Evolutionary conservation across 2,797 vertebrate species (phyloP).

Genomic region (Hemitrygon akajei): DNA sequence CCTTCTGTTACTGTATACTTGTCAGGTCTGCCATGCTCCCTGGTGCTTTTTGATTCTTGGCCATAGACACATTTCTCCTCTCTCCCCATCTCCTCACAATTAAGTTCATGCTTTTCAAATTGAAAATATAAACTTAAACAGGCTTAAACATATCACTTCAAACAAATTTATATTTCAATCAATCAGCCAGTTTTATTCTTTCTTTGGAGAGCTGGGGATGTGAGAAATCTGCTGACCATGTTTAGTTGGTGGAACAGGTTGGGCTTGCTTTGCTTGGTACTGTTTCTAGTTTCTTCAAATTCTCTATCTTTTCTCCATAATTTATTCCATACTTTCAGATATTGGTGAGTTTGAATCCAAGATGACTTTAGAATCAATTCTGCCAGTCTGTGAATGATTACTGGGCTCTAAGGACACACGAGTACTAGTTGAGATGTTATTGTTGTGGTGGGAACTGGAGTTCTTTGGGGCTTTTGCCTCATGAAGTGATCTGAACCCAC

Average conservation of each 20-base stretch:
- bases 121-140: neutral
- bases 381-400: neutral
- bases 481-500: too few species aligned
- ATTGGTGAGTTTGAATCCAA: too few species aligned
- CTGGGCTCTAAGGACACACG: too few species aligned
- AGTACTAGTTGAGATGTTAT: neutral
- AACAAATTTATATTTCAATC: neutral
- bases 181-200: neutral
- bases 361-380: neutral
- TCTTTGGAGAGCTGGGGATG: neutral
- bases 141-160: neutral
- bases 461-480: neutral
- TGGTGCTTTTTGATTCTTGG: neutral
- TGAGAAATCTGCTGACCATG: neutral
- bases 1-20: neutral
- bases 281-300: neutral
- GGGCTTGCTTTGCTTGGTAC: neutral
- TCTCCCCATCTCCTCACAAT: neutral
- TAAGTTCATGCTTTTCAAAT: neutral
- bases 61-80: neutral
- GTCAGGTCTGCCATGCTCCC: neutral
- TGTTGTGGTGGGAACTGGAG: neutral
- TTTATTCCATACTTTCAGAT: too few species aligned
- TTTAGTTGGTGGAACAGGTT: neutral
- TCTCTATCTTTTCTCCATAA: too few species aligned